Evolutionary conservation across 2,888 invertebrate genomes (phyloP).

Genomic region (Drosophila imparisetae): DNA sequence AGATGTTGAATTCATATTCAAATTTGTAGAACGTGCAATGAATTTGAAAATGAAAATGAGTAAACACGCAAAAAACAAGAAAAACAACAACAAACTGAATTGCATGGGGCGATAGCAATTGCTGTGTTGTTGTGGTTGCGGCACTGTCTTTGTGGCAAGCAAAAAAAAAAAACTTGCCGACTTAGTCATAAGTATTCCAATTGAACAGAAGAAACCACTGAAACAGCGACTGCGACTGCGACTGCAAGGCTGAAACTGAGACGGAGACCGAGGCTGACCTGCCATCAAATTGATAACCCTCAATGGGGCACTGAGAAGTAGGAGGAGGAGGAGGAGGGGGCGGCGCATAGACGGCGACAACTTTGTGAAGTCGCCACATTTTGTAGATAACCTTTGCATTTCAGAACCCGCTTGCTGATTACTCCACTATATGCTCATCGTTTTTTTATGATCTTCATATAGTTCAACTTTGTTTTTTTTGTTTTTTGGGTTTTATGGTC

Average conservation of each 20-base stretch:
- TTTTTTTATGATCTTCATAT: slow-evolving; percentile 25
- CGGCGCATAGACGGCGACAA: slow-evolving; percentile 47
- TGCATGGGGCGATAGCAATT: slow-evolving; percentile 54
- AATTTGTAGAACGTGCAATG: slow-evolving; percentile 80
- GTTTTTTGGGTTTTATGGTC: slow-evolving; percentile 29
- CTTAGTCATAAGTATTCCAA: slow-evolving; percentile 71
- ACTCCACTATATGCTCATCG: slow-evolving; percentile 18
- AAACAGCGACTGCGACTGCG: slow-evolving; percentile 13
- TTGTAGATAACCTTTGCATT: slow-evolving; percentile 61
- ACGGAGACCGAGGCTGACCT: slow-evolving; percentile 38
- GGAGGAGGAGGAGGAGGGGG: background rate
- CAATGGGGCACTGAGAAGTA: background rate
- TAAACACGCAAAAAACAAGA: slow-evolving; percentile 63
- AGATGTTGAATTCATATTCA: slow-evolving; percentile 72
- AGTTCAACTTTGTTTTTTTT: slow-evolving; percentile 9
- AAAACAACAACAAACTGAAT: slow-evolving; percentile 36
- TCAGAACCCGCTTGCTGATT: slow-evolving; percentile 19
- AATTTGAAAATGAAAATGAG: slow-evolving; percentile 73
- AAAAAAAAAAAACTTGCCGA: slow-evolving; percentile 40
- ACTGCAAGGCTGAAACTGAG: slow-evolving; percentile 5
- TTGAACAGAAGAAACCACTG: slow-evolving; percentile 65
- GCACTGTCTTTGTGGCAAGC: slow-evolving; percentile 32
- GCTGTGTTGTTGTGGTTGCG: slow-evolving; percentile 27
- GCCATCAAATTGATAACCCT: slow-evolving; percentile 69
- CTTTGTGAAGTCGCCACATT: slow-evolving; percentile 32